A percentile compares a stretch with the other conserved stretches of the same genome.
These are phyloP conservation scores for Plectropomus leopardus DNA, from an alignment of 2,113 vertebrate species.

Conservation along the genomic window DNA sequence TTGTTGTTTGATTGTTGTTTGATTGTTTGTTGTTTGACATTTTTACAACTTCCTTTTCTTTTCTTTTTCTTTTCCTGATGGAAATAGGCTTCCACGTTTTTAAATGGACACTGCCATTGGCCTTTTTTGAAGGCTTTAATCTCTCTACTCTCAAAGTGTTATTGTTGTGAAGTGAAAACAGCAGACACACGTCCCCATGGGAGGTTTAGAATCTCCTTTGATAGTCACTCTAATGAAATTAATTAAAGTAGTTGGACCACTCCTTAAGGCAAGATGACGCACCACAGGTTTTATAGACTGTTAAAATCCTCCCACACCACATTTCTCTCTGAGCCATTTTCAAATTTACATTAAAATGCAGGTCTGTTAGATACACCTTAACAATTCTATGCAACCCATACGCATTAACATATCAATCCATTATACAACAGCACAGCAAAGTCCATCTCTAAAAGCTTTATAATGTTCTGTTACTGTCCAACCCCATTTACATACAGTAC, in stretches of 20 bases:
- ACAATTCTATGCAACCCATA: neutral
- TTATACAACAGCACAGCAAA: neutral
- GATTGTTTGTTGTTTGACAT: too few species aligned
- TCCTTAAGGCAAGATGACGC: conserved; percentile 19
- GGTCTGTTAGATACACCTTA: neutral
- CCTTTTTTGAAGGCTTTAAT: neutral
- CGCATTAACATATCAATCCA: neutral
- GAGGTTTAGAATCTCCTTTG: conserved; percentile 27
- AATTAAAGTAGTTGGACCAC: conserved; percentile 43
- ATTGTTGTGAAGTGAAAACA: conserved; percentile 14
- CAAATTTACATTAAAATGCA: neutral
- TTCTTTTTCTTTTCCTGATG: too few species aligned
- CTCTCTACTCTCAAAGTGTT: neutral
- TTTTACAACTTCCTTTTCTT: too few species aligned
- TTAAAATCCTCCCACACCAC: conserved; percentile 28
- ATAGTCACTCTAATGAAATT: conserved; percentile 25
- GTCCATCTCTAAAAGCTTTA: neutral
- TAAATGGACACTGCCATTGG: neutral
- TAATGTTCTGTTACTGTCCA: neutral
- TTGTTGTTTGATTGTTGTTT: too few species aligned
- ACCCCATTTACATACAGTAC: neutral
- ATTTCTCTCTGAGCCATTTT: neutral
- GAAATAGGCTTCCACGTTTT: neutral
- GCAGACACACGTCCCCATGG: neutral
- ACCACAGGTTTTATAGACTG: conserved; percentile 15